A percentile compares a stretch with the other conserved stretches of the same genome.
These are phyloP conservation scores for Myiothlypis coronata DNA, from an alignment of 2,797 vertebrate genomes.

Conservation along the genomic window DNA sequence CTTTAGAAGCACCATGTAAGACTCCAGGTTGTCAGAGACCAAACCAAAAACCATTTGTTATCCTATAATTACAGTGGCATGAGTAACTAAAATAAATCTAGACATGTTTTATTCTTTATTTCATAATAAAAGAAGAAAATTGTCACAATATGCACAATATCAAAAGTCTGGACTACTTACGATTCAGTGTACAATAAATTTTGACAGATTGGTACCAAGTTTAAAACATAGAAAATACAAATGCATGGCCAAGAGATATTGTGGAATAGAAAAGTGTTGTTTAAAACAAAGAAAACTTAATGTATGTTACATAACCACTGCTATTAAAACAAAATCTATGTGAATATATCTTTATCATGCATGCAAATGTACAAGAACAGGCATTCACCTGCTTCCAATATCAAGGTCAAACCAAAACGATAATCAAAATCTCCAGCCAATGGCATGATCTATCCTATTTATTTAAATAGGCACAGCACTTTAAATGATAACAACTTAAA, in stretches of 20 bases:
- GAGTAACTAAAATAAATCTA: neutral
- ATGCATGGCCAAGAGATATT: neutral
- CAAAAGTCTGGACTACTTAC: neutral
- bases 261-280: neutral
- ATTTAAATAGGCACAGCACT: neutral
- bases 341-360: neutral
- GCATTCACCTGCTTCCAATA: neutral
- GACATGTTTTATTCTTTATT: neutral
- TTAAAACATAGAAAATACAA: slow-evolving; percentile 6
- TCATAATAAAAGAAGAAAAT: neutral
- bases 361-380: neutral
- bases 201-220: neutral
- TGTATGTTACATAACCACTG: neutral
- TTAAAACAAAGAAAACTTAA: neutral
- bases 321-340: neutral
- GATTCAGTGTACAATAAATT: neutral
- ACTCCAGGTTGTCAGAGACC: neutral
- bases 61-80: neutral
- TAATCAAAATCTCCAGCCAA: neutral
- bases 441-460: neutral
- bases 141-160: neutral
- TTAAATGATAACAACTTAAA: neutral
- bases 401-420: neutral
- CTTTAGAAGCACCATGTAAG: neutral
- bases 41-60: neutral